Evolutionary conservation across 2,113 vertebrate genomes (phyloP).

Genomic region (Sylvia atricapilla): DNA sequence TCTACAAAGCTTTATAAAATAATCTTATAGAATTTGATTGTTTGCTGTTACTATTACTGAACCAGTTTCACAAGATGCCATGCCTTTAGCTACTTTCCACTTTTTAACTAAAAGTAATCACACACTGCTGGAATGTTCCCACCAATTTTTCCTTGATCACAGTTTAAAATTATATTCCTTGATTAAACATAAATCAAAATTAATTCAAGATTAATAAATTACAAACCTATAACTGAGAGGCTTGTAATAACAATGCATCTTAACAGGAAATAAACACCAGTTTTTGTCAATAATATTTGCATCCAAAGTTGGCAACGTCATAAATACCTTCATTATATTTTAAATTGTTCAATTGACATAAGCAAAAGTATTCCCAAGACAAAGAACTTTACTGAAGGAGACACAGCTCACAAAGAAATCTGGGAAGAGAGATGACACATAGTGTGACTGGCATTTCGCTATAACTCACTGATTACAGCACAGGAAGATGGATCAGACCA

Average conservation of each 20-base stretch:
- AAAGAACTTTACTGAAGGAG: neutral
- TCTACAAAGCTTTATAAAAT: neutral
- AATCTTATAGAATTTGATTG: neutral
- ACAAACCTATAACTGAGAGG: neutral
- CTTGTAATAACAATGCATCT: neutral
- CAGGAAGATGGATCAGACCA: neutral
- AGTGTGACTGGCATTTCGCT: neutral
- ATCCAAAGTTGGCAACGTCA: neutral
- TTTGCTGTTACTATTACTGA: neutral
- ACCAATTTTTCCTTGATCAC: neutral
- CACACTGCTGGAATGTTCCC: neutral
- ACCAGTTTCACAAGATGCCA: neutral
- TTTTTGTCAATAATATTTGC: neutral
- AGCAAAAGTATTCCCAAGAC: neutral
- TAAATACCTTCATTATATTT: neutral
- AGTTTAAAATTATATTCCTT: neutral
- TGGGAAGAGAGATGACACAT: neutral
- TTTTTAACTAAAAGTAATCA: neutral
- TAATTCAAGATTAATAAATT: neutral
- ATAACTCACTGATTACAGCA: neutral
- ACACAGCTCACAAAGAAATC: neutral
- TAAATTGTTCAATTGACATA: neutral
- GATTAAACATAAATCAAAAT: neutral
- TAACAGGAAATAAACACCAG: neutral
- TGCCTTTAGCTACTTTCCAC: neutral